These are phyloP conservation scores for Cerceris rybyensis DNA, from an alignment of 2,888 invertebrate genomes.

Conservation along the genomic window DNA sequence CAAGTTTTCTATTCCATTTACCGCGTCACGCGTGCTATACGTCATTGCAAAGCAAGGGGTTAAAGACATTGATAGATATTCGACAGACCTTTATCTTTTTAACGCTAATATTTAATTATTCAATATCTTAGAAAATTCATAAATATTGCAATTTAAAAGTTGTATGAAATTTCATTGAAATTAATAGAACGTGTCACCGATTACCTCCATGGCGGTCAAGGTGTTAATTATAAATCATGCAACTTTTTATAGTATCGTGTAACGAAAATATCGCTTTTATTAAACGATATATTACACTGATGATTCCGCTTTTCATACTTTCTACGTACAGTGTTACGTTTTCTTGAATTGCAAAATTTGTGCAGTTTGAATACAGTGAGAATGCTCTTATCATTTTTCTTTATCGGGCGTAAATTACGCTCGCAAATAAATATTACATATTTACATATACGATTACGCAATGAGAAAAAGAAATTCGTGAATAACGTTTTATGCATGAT, in stretches of 20 bases:
- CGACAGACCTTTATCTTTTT: too few relatives aligned
- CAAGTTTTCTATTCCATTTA: too few relatives aligned
- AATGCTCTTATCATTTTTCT: background rate
- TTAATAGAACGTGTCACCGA: too few relatives aligned
- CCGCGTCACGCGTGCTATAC: too few relatives aligned
- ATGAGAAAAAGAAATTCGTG: constrained; percentile 14
- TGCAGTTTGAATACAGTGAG: background rate
- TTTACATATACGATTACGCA: constrained; percentile 38
- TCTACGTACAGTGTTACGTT: background rate
- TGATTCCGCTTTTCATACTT: background rate
- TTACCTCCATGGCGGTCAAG: too few relatives aligned
- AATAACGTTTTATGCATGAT: background rate
- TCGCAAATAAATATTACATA: constrained; percentile 48
- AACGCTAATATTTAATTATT: too few relatives aligned
- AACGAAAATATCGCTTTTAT: background rate
- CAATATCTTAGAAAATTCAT: too few relatives aligned
- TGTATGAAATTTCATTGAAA: too few relatives aligned
- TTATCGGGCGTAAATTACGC: background rate
- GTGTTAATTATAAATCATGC: too few relatives aligned
- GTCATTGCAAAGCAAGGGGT: too few relatives aligned
- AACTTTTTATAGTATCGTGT: background rate
- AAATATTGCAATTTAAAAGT: too few relatives aligned
- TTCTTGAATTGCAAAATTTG: background rate
- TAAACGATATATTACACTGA: background rate
- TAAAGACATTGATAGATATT: too few relatives aligned